Evolutionary conservation across 2,797 vertebrate species (phyloP).

Genomic region (Natrix natrix): DNA sequence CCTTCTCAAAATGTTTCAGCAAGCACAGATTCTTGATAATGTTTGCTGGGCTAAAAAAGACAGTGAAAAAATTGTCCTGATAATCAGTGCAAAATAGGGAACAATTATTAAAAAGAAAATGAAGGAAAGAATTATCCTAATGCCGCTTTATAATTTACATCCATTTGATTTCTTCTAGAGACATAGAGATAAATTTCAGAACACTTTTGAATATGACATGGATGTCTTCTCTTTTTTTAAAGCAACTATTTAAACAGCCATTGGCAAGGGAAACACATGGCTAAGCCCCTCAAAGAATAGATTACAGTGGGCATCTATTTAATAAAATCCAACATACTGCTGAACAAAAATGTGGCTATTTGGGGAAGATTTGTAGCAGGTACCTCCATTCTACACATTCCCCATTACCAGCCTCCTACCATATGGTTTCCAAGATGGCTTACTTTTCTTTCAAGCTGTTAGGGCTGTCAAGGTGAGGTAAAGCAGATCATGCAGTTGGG

Average conservation of each 20-base stretch:
- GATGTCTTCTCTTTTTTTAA: not conserved
- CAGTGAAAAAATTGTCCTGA: constrained; percentile 42
- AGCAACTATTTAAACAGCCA: not conserved
- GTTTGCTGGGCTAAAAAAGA: constrained; percentile 36
- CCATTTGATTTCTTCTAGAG: constrained; percentile 31
- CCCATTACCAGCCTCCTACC: not conserved
- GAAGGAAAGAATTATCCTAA: constrained; percentile 35
- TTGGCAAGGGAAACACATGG: not conserved
- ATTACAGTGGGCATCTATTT: not conserved
- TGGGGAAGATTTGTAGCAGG: not conserved
- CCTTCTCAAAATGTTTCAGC: constrained; percentile 38
- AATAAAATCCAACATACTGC: not conserved
- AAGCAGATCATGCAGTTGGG: not conserved
- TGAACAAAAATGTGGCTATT: not conserved
- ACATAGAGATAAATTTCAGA: constrained; percentile 15
- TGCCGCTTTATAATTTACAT: constrained; percentile 34
- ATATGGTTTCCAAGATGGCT: not conserved
- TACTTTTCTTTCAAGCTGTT: not conserved
- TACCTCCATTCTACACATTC: not conserved
- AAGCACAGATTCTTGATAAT: not conserved
- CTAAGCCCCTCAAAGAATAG: not conserved
- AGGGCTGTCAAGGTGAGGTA: not conserved
- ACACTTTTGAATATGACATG: not conserved
- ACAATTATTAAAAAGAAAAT: constrained; percentile 49
- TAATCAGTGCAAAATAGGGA: constrained; percentile 39